Percentiles rank a stretch among this genome's conserved stretches.
phyloP scores from a whole-genome alignment of 2,888 invertebrate species.

The Napeogenes sylphis region DNA sequence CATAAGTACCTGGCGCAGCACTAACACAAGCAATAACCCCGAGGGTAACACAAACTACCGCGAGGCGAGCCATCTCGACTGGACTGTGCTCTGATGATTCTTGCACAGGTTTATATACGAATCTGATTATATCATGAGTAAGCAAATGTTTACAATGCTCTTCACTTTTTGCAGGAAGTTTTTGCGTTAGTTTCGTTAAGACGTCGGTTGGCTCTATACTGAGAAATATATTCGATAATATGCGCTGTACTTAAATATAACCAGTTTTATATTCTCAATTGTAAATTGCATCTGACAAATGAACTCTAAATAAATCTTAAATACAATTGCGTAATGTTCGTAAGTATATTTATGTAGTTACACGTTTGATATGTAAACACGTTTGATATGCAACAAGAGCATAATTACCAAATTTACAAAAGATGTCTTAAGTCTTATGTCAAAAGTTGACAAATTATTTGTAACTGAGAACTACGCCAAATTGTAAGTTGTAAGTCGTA shows the following conservation, averaged over 20 bases:
- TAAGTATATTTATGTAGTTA: too few species aligned
- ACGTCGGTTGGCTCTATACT: constrained; percentile 7
- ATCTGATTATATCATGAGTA: constrained; percentile 52
- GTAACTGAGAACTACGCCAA: too few species aligned
- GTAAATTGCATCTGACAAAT: not conserved
- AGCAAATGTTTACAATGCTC: constrained; percentile 50
- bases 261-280: not conserved
- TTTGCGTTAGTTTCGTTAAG: constrained; percentile 31
- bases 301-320: not conserved
- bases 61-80: constrained; percentile 55
- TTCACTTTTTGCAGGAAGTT: constrained; percentile 50
- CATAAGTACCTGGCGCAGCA: constrained; percentile 56
- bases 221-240: constrained; percentile 9
- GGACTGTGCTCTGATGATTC: constrained; percentile 39
- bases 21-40: constrained; percentile 55
- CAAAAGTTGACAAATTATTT: too few species aligned
- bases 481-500: too few species aligned
- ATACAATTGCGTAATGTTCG: not conserved
- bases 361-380: too few species aligned
- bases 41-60: constrained; percentile 51
- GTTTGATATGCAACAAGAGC: too few species aligned
- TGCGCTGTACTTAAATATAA: not conserved
- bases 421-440: too few species aligned
- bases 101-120: constrained; percentile 50
- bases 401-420: too few species aligned